Conservation (phyloP, 2,797 vertebrate species). For the Salarias fasciatus region DNA sequence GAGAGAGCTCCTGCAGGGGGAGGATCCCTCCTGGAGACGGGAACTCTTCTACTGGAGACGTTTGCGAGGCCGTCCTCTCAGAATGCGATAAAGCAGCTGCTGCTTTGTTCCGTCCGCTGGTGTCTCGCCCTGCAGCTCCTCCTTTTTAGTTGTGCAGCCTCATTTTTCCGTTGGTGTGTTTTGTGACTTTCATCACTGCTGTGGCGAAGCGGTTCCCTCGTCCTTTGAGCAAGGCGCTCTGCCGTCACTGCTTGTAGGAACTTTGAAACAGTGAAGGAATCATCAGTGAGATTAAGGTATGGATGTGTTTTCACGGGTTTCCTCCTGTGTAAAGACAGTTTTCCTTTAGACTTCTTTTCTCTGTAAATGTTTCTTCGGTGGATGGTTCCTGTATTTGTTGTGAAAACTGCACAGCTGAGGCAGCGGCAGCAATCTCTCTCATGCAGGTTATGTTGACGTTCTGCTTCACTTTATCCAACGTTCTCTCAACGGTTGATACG, state of each 20-base stretch:
- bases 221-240: constrained; percentile 20
- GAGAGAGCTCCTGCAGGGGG: not conserved
- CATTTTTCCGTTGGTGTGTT: constrained; percentile 28
- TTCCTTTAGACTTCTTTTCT: too few relatives aligned
- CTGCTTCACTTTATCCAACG: too few relatives aligned
- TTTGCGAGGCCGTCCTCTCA: constrained; percentile 34
- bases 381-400: too few relatives aligned
- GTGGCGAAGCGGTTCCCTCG: constrained; percentile 15
- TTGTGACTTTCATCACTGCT: constrained; percentile 46
- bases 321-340: too few relatives aligned
- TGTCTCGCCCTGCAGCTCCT: constrained; percentile 32
- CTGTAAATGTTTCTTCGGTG: too few relatives aligned
- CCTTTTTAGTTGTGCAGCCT: constrained; percentile 28
- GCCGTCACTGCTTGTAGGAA: constrained; percentile 5
- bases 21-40: constrained; percentile 16
- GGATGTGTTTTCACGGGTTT: not conserved
- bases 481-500: too few relatives aligned
- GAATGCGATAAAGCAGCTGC: constrained; percentile 43
- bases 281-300: not conserved
- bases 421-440: too few relatives aligned
- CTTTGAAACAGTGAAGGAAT: not conserved
- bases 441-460: too few relatives aligned
- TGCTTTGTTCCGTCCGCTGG: constrained; percentile 35
- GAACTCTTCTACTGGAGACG: constrained; percentile 13
- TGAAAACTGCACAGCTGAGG: too few relatives aligned